Evolutionary conservation across 1,140 invertebrate species (phyloP).

Genomic region (Drosophila navojoa): DNA sequence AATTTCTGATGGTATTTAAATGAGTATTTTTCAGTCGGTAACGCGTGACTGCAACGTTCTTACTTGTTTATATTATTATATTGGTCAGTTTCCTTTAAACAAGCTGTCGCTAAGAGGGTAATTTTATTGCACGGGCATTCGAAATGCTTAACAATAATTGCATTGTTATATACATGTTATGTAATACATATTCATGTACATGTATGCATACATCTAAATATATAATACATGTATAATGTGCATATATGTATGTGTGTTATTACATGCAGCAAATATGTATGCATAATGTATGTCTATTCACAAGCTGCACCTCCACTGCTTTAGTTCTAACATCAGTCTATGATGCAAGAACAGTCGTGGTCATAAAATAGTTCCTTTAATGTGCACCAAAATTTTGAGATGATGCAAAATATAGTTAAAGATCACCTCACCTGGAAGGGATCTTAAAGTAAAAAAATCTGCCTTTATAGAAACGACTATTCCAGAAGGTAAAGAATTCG

Average conservation of each 20-base stretch:
- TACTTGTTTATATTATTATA: neutral
- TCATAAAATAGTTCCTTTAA: too few species aligned
- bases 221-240: neutral
- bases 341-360: neutral
- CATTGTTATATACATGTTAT: neutral
- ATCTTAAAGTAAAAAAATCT: too few species aligned
- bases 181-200: neutral
- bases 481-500: too few species aligned
- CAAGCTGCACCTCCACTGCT: neutral
- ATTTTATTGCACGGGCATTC: neutral
- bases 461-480: too few species aligned
- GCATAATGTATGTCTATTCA: conserved; percentile 7
- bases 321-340: neutral
- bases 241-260: neutral
- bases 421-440: too few species aligned
- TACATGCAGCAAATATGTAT: neutral
- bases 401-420: too few species aligned
- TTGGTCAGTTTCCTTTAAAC: neutral
- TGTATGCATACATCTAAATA: neutral
- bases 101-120: neutral
- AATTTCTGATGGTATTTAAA: too few species aligned
- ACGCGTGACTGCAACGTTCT: too few species aligned
- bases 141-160: conserved; percentile 19
- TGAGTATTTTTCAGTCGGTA: too few species aligned
- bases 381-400: too few species aligned